A percentile compares a stretch with the other conserved stretches of the same genome.
Evolutionary conservation across 2,888 invertebrate species (phyloP).

Genomic region (Scaeva pyrastri): DNA sequence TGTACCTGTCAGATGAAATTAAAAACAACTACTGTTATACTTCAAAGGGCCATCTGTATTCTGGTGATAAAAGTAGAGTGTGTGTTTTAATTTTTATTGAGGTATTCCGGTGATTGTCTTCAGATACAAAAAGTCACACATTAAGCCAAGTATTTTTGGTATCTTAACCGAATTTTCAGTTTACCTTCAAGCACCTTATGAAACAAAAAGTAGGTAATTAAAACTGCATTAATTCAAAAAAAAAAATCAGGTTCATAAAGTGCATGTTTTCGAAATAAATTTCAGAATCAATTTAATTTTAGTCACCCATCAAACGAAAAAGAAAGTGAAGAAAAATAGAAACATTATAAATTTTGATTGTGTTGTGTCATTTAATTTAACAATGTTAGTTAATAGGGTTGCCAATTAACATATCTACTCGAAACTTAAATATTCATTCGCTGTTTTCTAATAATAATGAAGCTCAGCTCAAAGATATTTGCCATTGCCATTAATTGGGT

Average conservation of each 20-base stretch:
- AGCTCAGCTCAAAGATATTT: background rate
- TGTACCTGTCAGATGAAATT: background rate
- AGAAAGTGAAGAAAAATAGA: conserved; percentile 17
- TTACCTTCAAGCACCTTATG: background rate
- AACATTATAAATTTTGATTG: background rate
- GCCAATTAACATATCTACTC: conserved; percentile 6
- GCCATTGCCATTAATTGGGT: conserved; percentile 18
- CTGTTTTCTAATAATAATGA: conserved; percentile 17
- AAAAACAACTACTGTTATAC: conserved; percentile 1
- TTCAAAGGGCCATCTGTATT: conserved; percentile 43
- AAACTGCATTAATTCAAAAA: background rate
- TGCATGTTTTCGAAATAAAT: background rate
- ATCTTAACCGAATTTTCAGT: background rate
- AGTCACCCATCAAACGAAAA: background rate
- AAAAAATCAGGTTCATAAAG: background rate
- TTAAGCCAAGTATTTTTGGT: background rate
- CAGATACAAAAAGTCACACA: conserved; percentile 40
- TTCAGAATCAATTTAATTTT: conserved; percentile 16
- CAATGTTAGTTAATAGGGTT: background rate
- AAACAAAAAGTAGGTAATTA: background rate
- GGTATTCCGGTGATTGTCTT: conserved; percentile 59
- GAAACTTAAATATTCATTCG: conserved; percentile 9
- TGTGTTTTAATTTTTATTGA: conserved; percentile 23
- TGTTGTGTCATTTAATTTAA: conserved; percentile 15
- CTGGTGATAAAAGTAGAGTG: conserved; percentile 17